These are phyloP conservation scores for Drosophila rufa DNA, from an alignment of 1,140 invertebrate genomes.

Conservation along the genomic window DNA sequence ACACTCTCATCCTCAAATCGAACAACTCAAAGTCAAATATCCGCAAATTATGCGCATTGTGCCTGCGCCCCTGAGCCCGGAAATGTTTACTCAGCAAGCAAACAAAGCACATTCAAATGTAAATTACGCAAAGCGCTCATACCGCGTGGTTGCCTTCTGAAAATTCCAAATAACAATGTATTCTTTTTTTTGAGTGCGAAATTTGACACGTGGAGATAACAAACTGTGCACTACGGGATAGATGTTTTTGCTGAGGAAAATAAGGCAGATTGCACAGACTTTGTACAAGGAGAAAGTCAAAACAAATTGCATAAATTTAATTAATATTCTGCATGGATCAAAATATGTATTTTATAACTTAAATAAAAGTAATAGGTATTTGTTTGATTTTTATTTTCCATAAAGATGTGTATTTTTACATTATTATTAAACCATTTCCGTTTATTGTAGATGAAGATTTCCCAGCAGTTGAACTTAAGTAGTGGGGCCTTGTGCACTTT, in stretches of 20 bases:
- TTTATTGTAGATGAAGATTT: too few relatives aligned
- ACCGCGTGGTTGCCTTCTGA: constrained; percentile 3
- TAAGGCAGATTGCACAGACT: too few relatives aligned
- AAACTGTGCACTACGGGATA: background rate
- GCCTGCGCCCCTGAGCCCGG: constrained; percentile 19
- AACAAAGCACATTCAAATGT: constrained; percentile 80
- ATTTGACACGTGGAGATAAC: constrained; percentile 6
- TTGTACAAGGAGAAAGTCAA: background rate
- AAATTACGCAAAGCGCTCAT: constrained; percentile 58
- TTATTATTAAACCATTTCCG: too few relatives aligned
- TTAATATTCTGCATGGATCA: accelerated
- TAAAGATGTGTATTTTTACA: too few relatives aligned
- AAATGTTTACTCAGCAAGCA: constrained; percentile 56
- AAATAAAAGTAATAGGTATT: too few relatives aligned
- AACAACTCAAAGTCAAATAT: constrained; percentile 60
- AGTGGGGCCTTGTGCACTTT: too few relatives aligned
- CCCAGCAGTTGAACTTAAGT: too few relatives aligned
- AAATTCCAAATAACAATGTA: constrained; percentile 14
- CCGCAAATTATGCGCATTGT: constrained; percentile 68
- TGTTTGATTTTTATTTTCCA: too few relatives aligned
- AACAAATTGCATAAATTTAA: background rate
- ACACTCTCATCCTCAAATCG: constrained; percentile 15
- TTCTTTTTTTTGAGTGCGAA: constrained; percentile 3
- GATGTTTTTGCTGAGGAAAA: background rate
- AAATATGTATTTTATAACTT: background rate